Base-by-base conservation (phyloP, 2,888 invertebrate species). In the Nasonia oneida region DNA sequence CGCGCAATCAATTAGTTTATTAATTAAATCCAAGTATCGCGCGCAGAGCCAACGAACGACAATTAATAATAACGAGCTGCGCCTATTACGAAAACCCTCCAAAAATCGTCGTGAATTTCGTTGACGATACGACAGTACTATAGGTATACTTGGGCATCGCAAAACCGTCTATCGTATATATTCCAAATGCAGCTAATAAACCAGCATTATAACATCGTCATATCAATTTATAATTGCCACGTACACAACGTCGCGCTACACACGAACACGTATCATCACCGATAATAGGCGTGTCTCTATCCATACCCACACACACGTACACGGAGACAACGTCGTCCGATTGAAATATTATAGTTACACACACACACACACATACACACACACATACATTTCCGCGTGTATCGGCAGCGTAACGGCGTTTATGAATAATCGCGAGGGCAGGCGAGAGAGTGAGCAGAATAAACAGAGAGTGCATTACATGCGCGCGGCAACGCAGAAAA, bases 401-500 rank as follows among this genome's bases (percentile, higher is more conserved):
- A 37, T 61, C 23, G 29, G 6, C 1, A 14, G 61, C 61, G 23
- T 50, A 57, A 75, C 61, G 78, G 67, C 57, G 79, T 80, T 70
- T 79, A 70, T 33, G 83, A 86, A 78, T 64, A 83, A 85, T 57
- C 82, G 88, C 33, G 86, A 39, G 74, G 79, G 71, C 42, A 81
- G 42, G 82, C 37, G 85, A 33, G 61, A 37, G 81, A 53, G 77
- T 14, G 53, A 23, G 77, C 87, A 90, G 89, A 90, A 89, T 90
- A 90, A 91, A 91, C 90, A 90, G 88, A 23, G 71, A 23, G 61
- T 75, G 79, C 79, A 75, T 73, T 80, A 88, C 88, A 90, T 89
- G 89, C 88, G 90, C 88, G 90, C 90, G 90, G 89, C 89, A 90
- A 88, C 90, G 89, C 90, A 91, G 88, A 91, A 90, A 90, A 90